Evolutionary conservation across 2,888 invertebrate genomes (phyloP), one percentile per base, ranked within the genome.

Genomic region (Drosophila hamatofila): DNA sequence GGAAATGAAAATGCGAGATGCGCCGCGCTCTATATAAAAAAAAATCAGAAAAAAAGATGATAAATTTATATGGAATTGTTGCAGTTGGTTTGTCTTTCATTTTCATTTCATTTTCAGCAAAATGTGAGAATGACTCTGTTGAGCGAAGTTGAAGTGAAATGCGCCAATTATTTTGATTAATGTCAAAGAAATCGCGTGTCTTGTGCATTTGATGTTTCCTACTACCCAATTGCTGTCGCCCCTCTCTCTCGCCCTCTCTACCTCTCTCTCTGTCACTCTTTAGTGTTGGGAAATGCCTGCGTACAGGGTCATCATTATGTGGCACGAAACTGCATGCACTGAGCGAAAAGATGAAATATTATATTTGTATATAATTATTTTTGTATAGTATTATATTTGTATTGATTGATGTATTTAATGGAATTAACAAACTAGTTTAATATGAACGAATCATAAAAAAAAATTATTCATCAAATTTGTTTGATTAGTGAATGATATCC

Each of bases 1-100:
- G 55, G 73, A 68, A 61, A 54, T 54, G 54, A 76, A 67, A 61
- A 49, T 49, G 30, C 18, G 59, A 58, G 60, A 54, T 58, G 55
- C 58, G 57, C 65, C 64, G 46, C 46, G 46, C 46, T 46, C 46
- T 46, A 25, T 46, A 46, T 25, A 46, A 8, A 44, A 3, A 44
- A 21, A 23, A 23, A 27, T 7, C 27, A 27, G 5, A 48, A 60
- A 80, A 84, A 88, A 82, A 88, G 82, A 89, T 90, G 88, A 90
- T 91, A 88, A 87, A 90, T 89, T 89, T 83, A 85, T 85, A 88
- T 90, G 83, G 81, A 91, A 90, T 90, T 80, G 81, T 83, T 78
- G 72, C 59, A 63, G 74, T 48, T 59, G 77, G 69, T 55, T 54
- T 59, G 59, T 55, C 37, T 46, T 35, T 55, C 63, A 63, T 51